Evolutionary conservation across 2,797 vertebrate species (phyloP).

Genomic region (Sebastes oblongus): DNA sequence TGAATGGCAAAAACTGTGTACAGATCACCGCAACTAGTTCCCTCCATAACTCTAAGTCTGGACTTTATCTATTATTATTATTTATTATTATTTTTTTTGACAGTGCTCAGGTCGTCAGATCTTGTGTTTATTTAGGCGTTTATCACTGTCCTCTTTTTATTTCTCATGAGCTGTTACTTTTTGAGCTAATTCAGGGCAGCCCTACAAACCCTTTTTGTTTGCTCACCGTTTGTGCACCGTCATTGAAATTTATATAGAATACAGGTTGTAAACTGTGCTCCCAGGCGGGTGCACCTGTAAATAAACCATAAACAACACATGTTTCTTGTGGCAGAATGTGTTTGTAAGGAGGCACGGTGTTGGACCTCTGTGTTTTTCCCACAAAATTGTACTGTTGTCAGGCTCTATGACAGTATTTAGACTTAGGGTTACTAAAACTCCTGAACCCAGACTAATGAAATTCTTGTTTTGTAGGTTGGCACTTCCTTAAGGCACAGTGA

Average conservation of each 20-base stretch:
- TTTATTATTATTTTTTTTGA: neutral
- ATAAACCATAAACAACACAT: neutral
- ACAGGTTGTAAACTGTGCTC: neutral
- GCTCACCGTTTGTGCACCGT: neutral
- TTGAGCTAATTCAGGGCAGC: neutral
- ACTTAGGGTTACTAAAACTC: conserved; percentile 7
- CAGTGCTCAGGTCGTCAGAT: neutral
- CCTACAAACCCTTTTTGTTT: neutral
- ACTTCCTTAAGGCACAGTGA: conserved; percentile 10
- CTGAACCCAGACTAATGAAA: conserved; percentile 21
- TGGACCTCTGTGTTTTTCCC: neutral
- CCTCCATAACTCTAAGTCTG: neutral
- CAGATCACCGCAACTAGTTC: neutral
- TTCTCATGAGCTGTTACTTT: neutral
- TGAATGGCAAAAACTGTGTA: neutral
- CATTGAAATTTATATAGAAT: neutral
- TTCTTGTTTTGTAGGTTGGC: neutral
- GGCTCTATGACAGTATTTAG: neutral
- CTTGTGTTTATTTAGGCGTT: neutral
- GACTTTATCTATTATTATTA: no score
- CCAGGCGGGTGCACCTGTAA: neutral
- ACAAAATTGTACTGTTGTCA: neutral
- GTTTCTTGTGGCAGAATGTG: neutral
- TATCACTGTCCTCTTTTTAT: neutral
- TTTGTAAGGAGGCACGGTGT: neutral